Evolutionary conservation across 2,888 invertebrate genomes (phyloP).

Genomic region (Pyrgus malvae): DNA sequence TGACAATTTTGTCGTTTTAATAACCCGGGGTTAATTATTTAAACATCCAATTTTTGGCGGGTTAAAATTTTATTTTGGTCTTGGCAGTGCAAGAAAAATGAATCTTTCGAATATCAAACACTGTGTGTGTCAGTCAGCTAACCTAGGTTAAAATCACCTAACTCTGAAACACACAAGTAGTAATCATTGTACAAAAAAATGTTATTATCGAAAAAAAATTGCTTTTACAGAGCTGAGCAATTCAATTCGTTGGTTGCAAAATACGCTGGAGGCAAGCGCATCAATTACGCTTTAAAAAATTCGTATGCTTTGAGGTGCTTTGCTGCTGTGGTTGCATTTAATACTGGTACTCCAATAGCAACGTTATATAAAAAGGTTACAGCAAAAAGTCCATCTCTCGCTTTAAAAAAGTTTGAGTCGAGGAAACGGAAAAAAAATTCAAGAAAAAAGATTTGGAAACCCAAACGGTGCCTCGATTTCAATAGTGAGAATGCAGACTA

Average conservation of each 20-base stretch:
- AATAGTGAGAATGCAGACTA: not conserved
- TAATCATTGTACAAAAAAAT: too few species aligned
- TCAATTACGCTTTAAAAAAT: not conserved
- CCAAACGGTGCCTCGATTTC: not conserved
- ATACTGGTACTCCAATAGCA: constrained; percentile 11
- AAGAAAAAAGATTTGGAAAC: not conserved
- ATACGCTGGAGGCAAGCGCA: not conserved
- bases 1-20: too few species aligned
- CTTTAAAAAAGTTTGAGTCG: constrained; percentile 15
- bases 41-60: too few species aligned
- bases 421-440: not conserved
- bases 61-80: too few species aligned
- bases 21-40: too few species aligned
- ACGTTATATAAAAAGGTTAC: constrained; percentile 15
- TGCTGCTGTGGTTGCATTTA: constrained; percentile 15
- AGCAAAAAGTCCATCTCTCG: not conserved
- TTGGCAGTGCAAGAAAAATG: too few species aligned
- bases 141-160: too few species aligned
- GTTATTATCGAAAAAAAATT: too few species aligned
- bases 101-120: too few species aligned
- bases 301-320: not conserved
- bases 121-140: too few species aligned
- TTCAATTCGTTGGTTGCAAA: not conserved
- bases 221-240: not conserved
- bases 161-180: too few species aligned